Base-by-base conservation (phyloP, 2,888 invertebrate genomes). In the Drosophila tripunctata region DNA sequence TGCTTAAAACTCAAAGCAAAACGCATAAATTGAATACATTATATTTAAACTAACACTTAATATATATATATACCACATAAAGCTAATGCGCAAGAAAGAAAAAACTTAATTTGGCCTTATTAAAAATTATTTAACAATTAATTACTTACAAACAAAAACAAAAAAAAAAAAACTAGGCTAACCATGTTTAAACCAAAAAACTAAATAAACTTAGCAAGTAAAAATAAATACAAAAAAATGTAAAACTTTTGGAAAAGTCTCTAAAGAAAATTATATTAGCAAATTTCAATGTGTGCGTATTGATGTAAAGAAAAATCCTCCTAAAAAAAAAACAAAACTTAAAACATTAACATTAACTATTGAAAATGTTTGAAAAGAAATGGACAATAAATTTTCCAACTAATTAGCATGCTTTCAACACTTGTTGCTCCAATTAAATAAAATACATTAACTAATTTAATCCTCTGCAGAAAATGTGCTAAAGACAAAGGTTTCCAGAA, bases 61-160 rank as follows among this genome's bases (percentile, higher is more conserved):
- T 41, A 56, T 52, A 66, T 54, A 70, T 58, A 56, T 27, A 74
- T 19, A 63, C n/a, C 22, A 57, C 15, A 33, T 65, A 74, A 66
- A 55, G 63, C 64, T 64, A 61, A 68, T 45, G 65, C 57, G 65
- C 56, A 67, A 54, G 24, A 38, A 67, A 58, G 24, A 67, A 67
- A n/a, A 80, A 66, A 90, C 85, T 89, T 89, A 86, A 89, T 89
- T 89, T 90, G 89, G 89, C 89, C 89, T 89, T 89, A 89, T 87
- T 88, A 81, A 85, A 70, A 63, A 87, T 87, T 89, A 88, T 88
- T 87, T 78, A 80, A 82, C 55, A 45, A 41, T 50, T 57, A 57
- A 50, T 72, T 69, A 72, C 55, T 58, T 62, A 73, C 64, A 38
- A 73, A 17, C 38, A 30, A 15, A 30, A 33, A 22, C n/a, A 31